Evolutionary conservation across 2,797 vertebrate genomes (phyloP).

Genomic region (Fratercula arctica): DNA sequence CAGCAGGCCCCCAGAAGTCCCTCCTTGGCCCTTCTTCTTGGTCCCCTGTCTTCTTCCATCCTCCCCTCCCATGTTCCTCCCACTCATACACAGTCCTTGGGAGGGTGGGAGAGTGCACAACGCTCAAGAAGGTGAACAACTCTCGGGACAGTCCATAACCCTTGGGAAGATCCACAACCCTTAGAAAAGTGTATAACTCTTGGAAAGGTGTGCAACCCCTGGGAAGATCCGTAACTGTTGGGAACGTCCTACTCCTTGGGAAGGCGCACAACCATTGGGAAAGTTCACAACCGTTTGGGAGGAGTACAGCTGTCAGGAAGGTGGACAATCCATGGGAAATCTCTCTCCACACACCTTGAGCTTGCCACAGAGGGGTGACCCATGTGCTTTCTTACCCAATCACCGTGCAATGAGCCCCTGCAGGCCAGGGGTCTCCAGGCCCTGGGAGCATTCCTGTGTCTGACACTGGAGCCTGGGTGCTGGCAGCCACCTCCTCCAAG

Average conservation of each 20-base stretch:
- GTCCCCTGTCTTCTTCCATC: too few relatives aligned
- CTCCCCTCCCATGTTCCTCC: fast-evolving
- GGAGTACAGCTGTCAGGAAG: neutral
- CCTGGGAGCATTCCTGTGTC: neutral
- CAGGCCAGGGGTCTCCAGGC: neutral
- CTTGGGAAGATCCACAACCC: neutral
- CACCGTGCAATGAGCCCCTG: fast-evolving
- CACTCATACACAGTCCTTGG: neutral
- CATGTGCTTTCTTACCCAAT: neutral
- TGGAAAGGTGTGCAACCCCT: neutral
- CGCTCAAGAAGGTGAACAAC: neutral
- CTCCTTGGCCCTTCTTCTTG: too few relatives aligned
- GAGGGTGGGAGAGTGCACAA: neutral
- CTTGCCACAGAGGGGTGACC: neutral
- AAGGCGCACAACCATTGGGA: fast-evolving
- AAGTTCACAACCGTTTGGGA: neutral
- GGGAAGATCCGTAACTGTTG: fast-evolving
- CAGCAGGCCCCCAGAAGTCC: fast-evolving
- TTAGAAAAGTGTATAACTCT: neutral
- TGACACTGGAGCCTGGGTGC: fast-evolving
- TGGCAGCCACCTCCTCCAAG: neutral
- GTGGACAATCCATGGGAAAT: neutral
- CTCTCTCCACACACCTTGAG: neutral
- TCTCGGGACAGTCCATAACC: neutral
- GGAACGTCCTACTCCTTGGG: neutral